Evolutionary conservation across 1,140 invertebrate genomes (phyloP).

Genomic region (Drosophila sp.): DNA sequence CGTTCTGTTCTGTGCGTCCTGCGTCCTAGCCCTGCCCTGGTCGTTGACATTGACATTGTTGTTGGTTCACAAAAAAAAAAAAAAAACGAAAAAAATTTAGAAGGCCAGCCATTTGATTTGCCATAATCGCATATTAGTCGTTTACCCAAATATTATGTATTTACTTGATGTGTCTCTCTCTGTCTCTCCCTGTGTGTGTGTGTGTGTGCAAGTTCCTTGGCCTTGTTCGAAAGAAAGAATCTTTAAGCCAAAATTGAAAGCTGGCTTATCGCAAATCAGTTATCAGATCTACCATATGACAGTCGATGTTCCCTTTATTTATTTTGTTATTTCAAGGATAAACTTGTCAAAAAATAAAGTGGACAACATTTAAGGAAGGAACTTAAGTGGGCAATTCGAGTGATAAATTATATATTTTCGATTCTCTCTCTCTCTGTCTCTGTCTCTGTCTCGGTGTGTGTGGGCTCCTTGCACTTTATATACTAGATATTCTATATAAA

Average conservation of each 20-base stretch:
- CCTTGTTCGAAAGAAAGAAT: slow-evolving; percentile 10
- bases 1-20: no score
- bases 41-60: slow-evolving; percentile 63
- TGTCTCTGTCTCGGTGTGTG: background rate
- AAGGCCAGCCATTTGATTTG: slow-evolving; percentile 64
- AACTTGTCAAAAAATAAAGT: slow-evolving; percentile 10
- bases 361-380: slow-evolving; percentile 6
- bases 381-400: slow-evolving; percentile 4
- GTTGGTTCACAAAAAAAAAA: slow-evolving; percentile 47
- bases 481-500: slow-evolving; percentile 17
- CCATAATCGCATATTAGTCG: slow-evolving; percentile 78
- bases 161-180: slow-evolving; percentile 67
- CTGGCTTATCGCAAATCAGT: slow-evolving; percentile 17
- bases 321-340: slow-evolving; percentile 2
- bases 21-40: slow-evolving; percentile 10
- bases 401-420: slow-evolving; percentile 8
- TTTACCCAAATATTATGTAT: slow-evolving; percentile 69
- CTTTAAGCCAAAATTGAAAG: slow-evolving; percentile 22
- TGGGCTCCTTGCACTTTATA: slow-evolving; percentile 39
- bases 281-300: slow-evolving; percentile 15
- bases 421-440: background rate
- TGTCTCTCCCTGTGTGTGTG: no score
- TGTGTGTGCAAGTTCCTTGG: slow-evolving; percentile 22
- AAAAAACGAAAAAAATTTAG: background rate
- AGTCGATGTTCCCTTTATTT: background rate